These are phyloP conservation scores for Mionectes olivaceus DNA, from an alignment of 2,797 vertebrate genomes.

Conservation along the genomic window DNA sequence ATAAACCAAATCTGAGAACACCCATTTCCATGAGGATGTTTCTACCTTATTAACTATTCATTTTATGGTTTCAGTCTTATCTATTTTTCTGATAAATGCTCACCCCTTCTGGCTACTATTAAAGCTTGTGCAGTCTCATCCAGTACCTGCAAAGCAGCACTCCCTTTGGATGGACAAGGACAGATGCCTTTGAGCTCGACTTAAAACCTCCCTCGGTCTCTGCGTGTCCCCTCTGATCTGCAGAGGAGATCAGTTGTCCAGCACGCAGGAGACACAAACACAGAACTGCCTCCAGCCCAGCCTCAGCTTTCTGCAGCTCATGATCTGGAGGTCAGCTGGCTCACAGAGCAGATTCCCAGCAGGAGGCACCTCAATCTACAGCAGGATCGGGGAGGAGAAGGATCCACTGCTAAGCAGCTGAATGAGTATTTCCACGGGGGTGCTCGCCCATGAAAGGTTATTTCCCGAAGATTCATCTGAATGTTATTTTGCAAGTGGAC, in stretches of 20 bases:
- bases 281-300: neutral
- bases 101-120: neutral
- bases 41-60: neutral
- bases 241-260: neutral
- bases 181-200: neutral
- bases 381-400: neutral
- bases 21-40: neutral
- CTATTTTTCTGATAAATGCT: neutral
- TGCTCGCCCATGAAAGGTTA: neutral
- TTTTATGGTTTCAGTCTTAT: neutral
- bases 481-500: neutral
- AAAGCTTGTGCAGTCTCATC: neutral
- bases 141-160: neutral
- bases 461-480: neutral
- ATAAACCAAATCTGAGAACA: neutral
- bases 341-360: neutral
- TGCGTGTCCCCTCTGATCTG: neutral
- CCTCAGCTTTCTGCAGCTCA: neutral
- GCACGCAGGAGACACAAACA: neutral
- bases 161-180: accelerated
- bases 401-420: neutral
- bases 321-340: neutral
- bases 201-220: neutral
- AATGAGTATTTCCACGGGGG: neutral
- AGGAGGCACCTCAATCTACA: neutral